Evolutionary conservation across 1,140 invertebrate genomes (phyloP).

Genomic region (Drosophila quadrilineata): DNA sequence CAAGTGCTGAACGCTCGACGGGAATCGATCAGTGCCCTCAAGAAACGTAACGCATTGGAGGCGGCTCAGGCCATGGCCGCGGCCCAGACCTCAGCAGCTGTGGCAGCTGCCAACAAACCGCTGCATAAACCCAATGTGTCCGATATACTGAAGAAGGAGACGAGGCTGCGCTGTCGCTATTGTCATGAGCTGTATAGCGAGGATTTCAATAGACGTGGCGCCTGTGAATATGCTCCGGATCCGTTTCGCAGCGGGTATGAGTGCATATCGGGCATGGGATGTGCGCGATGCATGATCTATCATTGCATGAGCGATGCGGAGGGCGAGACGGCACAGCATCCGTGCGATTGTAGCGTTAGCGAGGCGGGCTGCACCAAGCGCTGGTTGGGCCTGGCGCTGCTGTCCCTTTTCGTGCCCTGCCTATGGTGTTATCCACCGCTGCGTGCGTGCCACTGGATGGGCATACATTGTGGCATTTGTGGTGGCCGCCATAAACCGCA

Average conservation of each 20-base stretch:
- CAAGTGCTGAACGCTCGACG: constrained; percentile 81
- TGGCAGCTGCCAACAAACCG: constrained; percentile 37
- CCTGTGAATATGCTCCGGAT: constrained; percentile 95
- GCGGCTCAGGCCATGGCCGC: constrained; percentile 65
- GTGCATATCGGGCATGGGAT: constrained; percentile 90
- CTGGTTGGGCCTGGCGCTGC: constrained; percentile 92
- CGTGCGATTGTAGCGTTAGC: constrained; percentile 86
- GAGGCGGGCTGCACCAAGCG: constrained; percentile 84
- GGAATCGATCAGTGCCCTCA: constrained; percentile 84
- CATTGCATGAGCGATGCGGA: constrained; percentile 95
- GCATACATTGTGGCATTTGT: constrained; percentile 89
- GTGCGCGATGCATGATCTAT: constrained; percentile 94
- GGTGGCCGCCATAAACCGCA: constrained; percentile 91
- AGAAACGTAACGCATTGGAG: constrained; percentile 83
- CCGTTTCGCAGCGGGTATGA: constrained; percentile 90
- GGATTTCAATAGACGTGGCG: constrained; percentile 90
- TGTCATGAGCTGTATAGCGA: constrained; percentile 89
- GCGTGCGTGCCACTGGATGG: constrained; percentile 91
- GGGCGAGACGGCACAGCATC: constrained; percentile 89
- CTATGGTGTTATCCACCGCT: constrained; percentile 96
- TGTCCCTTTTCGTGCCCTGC: constrained; percentile 94
- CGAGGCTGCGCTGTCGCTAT: constrained; percentile 81
- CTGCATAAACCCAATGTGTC: constrained; percentile 68
- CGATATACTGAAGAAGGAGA: constrained; percentile 71
- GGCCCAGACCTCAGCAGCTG: constrained; percentile 47